These are phyloP conservation scores for Bradysia coprophila DNA, from an alignment of 1,140 invertebrate species.

Conservation along the genomic window DNA sequence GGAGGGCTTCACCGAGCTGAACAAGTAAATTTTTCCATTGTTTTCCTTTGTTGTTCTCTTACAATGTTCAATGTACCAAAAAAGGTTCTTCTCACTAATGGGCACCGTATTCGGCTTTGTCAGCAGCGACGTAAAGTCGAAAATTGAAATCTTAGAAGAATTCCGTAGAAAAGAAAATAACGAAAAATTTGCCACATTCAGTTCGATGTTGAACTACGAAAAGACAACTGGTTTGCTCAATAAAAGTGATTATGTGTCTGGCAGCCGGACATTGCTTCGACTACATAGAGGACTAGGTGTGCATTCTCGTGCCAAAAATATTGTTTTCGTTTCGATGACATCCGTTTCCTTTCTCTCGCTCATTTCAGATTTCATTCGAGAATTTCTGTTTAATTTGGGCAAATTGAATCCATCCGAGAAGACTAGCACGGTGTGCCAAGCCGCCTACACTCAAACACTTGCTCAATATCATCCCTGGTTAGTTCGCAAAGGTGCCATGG, in stretches of 20 bases:
- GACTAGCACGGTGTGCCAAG: slow-evolving; percentile 50
- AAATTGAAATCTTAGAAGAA: slow-evolving; percentile 62
- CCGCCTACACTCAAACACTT: slow-evolving; percentile 65
- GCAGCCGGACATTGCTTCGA: slow-evolving; percentile 67
- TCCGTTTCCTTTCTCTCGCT: neutral
- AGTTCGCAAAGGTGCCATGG: slow-evolving; percentile 60
- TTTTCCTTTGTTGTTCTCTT: slow-evolving; percentile 6
- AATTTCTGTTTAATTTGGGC: slow-evolving; percentile 55
- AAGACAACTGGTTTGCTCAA: slow-evolving; percentile 44
- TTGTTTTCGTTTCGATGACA: too few relatives aligned
- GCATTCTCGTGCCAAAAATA: slow-evolving; percentile 8
- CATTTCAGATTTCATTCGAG: slow-evolving; percentile 58
- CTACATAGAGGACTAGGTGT: slow-evolving; percentile 77
- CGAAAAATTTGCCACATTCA: slow-evolving; percentile 57
- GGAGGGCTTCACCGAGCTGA: slow-evolving; percentile 46
- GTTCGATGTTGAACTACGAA: slow-evolving; percentile 78
- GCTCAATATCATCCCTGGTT: slow-evolving; percentile 77
- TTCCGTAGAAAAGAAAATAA: slow-evolving; percentile 39
- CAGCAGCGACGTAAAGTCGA: slow-evolving; percentile 68
- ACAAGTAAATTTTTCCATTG: slow-evolving; percentile 38
- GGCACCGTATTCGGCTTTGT: slow-evolving; percentile 85
- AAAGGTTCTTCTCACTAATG: slow-evolving; percentile 75
- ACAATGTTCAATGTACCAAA: neutral
- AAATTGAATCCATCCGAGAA: slow-evolving; percentile 46
- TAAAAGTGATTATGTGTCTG: slow-evolving; percentile 53